Evolutionary conservation across 2,888 invertebrate genomes (phyloP).

Genomic region (Polyommatus iphigenia): DNA sequence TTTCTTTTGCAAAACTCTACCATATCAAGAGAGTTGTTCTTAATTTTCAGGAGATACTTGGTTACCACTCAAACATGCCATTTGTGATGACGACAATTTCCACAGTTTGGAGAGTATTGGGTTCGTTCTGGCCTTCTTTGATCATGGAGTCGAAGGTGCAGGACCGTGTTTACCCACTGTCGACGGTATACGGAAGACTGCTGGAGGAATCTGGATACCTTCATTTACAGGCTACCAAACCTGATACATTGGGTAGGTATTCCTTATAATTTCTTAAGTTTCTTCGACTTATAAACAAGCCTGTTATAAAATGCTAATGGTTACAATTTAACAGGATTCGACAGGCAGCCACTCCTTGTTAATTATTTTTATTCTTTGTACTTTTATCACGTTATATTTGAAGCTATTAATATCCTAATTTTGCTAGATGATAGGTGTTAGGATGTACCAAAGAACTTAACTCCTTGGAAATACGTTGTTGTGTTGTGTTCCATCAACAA

Average conservation of each 20-base stretch:
- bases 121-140: slow-evolving; percentile 77
- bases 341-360: no score
- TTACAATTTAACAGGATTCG: no score
- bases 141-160: slow-evolving; percentile 66
- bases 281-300: no score
- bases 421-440: no score
- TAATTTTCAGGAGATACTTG: slow-evolving; percentile 62
- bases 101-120: slow-evolving; percentile 64
- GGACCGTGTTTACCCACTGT: slow-evolving; percentile 57
- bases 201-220: slow-evolving; percentile 62
- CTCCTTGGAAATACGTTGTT: no score
- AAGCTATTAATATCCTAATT: no score
- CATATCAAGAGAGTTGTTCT: background rate
- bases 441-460: no score
- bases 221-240: slow-evolving; percentile 91
- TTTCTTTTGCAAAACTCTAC: background rate
- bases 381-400: no score
- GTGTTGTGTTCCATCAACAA: no score
- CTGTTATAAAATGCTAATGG: no score
- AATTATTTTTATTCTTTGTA: no score
- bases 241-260: slow-evolving; percentile 87
- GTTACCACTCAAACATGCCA: slow-evolving; percentile 84
- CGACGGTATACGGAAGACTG: slow-evolving; percentile 42
- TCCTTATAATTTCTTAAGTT: no score
- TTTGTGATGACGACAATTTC: slow-evolving; percentile 46